phyloP scores from a whole-genome alignment of 2,797 vertebrate species.

The Limnodromus scolopaceus region DNA sequence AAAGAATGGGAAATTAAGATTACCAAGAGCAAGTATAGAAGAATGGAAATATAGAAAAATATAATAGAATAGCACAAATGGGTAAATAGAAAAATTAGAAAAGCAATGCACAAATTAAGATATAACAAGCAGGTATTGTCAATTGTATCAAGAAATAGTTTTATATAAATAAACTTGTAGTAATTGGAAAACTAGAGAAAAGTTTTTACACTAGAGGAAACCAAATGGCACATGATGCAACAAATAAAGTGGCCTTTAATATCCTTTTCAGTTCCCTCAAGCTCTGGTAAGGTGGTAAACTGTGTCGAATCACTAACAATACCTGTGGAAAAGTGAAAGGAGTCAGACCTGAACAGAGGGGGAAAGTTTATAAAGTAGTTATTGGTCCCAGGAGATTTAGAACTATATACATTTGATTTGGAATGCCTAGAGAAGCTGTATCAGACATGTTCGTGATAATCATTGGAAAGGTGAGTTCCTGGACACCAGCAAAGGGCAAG shows the following conservation, averaged over 20 bases:
- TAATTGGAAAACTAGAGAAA: background rate
- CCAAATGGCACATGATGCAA: background rate
- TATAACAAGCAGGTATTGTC: background rate
- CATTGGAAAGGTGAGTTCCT: background rate
- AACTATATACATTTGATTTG: background rate
- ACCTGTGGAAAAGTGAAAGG: background rate
- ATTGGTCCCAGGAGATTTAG: background rate
- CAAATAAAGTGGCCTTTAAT: fast-evolving
- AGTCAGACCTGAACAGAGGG: background rate
- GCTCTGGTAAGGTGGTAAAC: background rate
- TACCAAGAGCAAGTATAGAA: background rate
- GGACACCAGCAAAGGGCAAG: background rate
- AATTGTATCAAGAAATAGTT: background rate
- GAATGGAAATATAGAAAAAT: background rate
- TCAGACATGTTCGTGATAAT: background rate
- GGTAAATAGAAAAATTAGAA: background rate
- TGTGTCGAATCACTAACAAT: background rate
- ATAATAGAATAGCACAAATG: background rate
- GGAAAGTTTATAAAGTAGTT: background rate
- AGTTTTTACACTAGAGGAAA: background rate
- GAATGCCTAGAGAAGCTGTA: background rate
- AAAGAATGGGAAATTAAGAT: background rate
- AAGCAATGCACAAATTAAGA: background rate
- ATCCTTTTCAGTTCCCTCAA: background rate
- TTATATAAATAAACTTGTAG: background rate